Evolutionary conservation across 2,797 vertebrate species (phyloP).

Genomic region (Pseudochirops corinnae): DNA sequence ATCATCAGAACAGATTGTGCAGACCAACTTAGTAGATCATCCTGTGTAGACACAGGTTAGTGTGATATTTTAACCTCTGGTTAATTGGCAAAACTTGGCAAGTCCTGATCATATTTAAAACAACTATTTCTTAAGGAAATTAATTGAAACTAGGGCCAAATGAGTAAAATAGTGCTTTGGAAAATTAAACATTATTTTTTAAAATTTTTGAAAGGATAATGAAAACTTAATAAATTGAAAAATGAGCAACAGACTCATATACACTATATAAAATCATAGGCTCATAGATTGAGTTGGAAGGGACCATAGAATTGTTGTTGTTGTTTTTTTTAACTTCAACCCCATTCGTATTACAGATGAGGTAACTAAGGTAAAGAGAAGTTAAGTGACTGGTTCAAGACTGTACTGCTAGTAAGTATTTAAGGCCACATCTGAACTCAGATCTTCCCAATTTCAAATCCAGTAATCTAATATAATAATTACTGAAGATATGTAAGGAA

Average conservation of each 20-base stretch:
- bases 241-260: not conserved
- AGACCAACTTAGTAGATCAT: not conserved
- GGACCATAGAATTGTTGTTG: not conserved
- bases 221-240: slow-evolving; percentile 16
- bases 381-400: not conserved
- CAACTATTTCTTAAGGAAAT: not conserved
- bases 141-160: not conserved
- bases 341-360: not conserved
- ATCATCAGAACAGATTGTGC: not conserved
- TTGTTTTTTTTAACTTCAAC: not conserved
- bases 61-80: not conserved
- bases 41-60: not conserved
- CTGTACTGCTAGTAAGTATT: not conserved
- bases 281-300: not conserved
- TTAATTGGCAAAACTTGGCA: not conserved
- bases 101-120: not conserved
- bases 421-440: not conserved
- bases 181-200: slow-evolving; percentile 30
- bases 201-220: slow-evolving; percentile 33
- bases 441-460: not conserved
- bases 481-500: not conserved
- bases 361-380: not conserved
- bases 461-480: not conserved
- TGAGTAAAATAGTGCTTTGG: not conserved
- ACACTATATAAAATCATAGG: not conserved